phyloP scores from a whole-genome alignment of 1,140 invertebrate genomes.

The Kradibia gibbosae region DNA sequence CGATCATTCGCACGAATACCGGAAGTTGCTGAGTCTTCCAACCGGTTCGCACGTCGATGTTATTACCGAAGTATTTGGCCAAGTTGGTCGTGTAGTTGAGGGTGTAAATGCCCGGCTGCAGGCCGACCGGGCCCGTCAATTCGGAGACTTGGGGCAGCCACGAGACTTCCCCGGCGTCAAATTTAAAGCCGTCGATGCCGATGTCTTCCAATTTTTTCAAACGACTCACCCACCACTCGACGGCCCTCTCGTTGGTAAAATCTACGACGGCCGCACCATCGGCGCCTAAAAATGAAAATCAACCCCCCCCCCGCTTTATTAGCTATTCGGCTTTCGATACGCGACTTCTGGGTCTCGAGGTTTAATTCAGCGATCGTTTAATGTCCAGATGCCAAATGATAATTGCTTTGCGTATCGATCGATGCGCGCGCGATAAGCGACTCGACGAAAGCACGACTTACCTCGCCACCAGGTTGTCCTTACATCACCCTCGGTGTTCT shows the following conservation, averaged over 20 bases:
- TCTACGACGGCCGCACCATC: slow-evolving; percentile 78
- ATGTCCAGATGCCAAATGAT: no score
- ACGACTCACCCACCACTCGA: slow-evolving; percentile 81
- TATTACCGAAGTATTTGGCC: slow-evolving; percentile 76
- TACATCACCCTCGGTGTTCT: slow-evolving; percentile 74
- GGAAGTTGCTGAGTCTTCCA: slow-evolving; percentile 82
- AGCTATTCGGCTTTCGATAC: neutral
- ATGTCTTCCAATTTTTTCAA: slow-evolving; percentile 75
- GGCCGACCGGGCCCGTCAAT: slow-evolving; percentile 68
- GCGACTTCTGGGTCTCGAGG: no score
- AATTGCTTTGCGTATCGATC: no score
- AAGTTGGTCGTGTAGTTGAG: slow-evolving; percentile 79
- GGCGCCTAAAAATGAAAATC: slow-evolving; percentile 3
- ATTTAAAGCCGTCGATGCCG: slow-evolving; percentile 91
- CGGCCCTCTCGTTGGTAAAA: slow-evolving; percentile 83
- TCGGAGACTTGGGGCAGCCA: slow-evolving; percentile 75
- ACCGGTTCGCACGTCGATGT: slow-evolving; percentile 83
- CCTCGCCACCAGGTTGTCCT: slow-evolving; percentile 90
- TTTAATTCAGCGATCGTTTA: no score
- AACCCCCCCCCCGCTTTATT: no score
- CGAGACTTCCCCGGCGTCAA: slow-evolving; percentile 89
- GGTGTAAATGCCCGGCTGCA: slow-evolving; percentile 77
- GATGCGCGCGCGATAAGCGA: no score
- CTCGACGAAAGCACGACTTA: slow-evolving; percentile 49
- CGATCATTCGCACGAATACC: slow-evolving; percentile 90